Percentiles rank a stretch among this genome's conserved stretches.
Conservation (phyloP, 1,140 invertebrate species). For the Cepaea nemoralis region DNA sequence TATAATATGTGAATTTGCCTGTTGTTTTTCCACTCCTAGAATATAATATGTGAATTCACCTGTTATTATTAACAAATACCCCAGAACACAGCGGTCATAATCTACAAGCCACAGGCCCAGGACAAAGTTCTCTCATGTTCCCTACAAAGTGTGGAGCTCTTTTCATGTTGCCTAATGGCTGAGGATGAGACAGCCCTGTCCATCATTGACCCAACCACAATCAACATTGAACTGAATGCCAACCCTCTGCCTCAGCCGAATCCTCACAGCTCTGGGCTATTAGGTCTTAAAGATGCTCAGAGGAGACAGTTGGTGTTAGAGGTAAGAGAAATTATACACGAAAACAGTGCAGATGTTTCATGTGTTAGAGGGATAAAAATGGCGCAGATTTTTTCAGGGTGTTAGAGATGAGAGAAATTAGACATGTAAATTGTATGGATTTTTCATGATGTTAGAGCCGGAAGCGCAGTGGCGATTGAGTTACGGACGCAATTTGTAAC, state of each 20-base stretch:
- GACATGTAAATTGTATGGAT: too few species aligned
- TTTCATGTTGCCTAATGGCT: constrained; percentile 90
- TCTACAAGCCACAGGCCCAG: constrained; percentile 81
- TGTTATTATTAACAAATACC: too few species aligned
- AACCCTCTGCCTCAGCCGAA: constrained; percentile 57
- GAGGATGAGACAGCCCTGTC: constrained; percentile 95
- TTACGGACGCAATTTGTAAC: too few species aligned
- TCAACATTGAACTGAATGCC: constrained; percentile 74
- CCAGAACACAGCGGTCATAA: constrained; percentile 87
- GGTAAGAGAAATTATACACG: constrained; percentile 48
- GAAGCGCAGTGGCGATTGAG: too few species aligned
- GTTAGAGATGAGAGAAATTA: too few species aligned
- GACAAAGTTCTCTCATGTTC: constrained; percentile 87
- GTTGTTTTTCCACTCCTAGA: too few species aligned
- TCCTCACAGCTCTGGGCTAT: constrained; percentile 50
- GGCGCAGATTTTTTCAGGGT: too few species aligned
- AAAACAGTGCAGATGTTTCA: too few species aligned
- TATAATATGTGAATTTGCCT: too few species aligned
- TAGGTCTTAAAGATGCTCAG: constrained; percentile 71
- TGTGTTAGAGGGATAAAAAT: too few species aligned
- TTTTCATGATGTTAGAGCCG: too few species aligned
- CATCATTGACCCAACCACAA: constrained; percentile 94
- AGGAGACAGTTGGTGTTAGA: constrained; percentile 63
- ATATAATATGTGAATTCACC: too few species aligned
- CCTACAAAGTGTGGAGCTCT: constrained; percentile 91